Conservation (phyloP, 92 coral and sea anemone genomes). For the Chrysogorgia sp. region DNA sequence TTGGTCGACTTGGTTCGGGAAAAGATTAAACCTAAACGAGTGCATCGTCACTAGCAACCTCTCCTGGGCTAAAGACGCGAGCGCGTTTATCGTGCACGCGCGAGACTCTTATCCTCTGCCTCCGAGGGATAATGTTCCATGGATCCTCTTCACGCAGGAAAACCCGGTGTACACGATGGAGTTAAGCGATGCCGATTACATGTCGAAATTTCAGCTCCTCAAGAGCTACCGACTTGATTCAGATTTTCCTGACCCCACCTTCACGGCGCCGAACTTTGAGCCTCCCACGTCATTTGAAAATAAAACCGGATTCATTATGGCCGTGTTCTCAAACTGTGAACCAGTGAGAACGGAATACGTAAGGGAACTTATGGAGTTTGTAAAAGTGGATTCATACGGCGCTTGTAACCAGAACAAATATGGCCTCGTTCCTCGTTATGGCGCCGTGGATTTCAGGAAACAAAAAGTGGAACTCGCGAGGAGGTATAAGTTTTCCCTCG, state of each 20-base stretch:
- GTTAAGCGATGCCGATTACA: conserved; percentile 29
- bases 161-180: conserved; percentile 33
- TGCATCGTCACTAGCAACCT: conserved; percentile 11
- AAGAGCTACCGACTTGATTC: conserved; percentile 47
- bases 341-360: conserved; percentile 42
- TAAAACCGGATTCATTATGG: conserved; percentile 39
- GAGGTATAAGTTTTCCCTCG: conserved; percentile 82
- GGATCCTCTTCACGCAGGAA: conserved; percentile 34
- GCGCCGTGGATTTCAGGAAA: conserved; percentile 71
- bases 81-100: conserved; percentile 31
- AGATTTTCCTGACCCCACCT: conserved; percentile 45
- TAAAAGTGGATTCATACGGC: conserved; percentile 48
- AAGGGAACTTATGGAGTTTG: conserved; percentile 46
- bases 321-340: conserved; percentile 48
- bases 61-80: conserved; percentile 22
- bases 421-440: conserved; percentile 22
- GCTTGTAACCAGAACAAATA: conserved; percentile 41
- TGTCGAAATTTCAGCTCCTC: conserved; percentile 68
- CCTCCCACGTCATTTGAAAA: conserved; percentile 42
- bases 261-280: conserved; percentile 24
- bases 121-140: conserved; percentile 2
- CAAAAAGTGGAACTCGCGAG: conserved; percentile 73
- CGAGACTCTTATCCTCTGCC: conserved; percentile 14
- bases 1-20: conserved; percentile 44
- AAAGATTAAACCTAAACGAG: background rate